Conservation (phyloP, 1,140 invertebrate species). For the Bombus superbus region DNA sequence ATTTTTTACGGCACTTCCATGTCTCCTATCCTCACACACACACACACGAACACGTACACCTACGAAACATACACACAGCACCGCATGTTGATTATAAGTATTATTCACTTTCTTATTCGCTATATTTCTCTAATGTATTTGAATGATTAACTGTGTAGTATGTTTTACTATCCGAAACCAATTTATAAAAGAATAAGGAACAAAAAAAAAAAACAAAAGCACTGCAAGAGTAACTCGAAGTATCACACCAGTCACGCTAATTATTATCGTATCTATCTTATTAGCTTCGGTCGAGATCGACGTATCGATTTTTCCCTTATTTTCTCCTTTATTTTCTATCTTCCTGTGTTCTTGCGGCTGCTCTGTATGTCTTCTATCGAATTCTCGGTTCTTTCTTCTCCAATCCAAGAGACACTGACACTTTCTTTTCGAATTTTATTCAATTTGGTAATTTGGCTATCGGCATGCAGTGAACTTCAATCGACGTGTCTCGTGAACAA, state of each 20-base stretch:
- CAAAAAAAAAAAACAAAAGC: not conserved
- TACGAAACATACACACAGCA: slow-evolving; percentile 73
- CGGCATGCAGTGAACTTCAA: not conserved
- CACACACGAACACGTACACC: not conserved
- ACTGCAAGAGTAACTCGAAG: not conserved
- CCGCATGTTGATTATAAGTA: slow-evolving; percentile 70
- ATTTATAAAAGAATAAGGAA: not conserved
- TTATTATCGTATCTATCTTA: not conserved
- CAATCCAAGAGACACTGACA: not conserved
- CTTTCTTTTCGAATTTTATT: not conserved
- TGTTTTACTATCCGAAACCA: not conserved
- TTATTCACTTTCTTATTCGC: not conserved
- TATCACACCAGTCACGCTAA: not conserved
- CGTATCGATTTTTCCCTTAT: not conserved
- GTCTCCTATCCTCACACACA: slow-evolving; percentile 76
- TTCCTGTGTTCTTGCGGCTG: not conserved
- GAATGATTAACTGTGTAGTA: slow-evolving; percentile 31
- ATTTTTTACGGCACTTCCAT: slow-evolving; percentile 80
- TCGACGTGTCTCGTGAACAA: not conserved
- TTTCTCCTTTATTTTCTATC: not conserved
- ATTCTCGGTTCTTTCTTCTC: not conserved
- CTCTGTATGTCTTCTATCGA: not conserved
- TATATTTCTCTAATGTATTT: not conserved
- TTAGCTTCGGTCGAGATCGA: not conserved
- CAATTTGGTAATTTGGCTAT: not conserved